Evolutionary conservation across 2,113 vertebrate species (phyloP), one percentile per base, ranked within the genome.

Genomic region (Campylomormyrus tamandua): DNA sequence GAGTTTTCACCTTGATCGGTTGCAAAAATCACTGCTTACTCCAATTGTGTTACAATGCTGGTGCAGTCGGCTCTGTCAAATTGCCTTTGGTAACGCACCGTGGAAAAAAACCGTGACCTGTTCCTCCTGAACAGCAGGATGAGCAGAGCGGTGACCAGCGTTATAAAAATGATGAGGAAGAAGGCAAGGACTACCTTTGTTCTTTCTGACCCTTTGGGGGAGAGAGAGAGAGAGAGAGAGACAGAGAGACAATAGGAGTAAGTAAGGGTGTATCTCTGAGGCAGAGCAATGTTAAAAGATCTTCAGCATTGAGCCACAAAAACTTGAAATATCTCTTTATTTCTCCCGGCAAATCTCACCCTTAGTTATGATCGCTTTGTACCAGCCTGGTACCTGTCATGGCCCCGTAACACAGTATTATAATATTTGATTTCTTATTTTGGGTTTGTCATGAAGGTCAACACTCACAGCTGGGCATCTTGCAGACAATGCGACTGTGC

Each of bases 401-500:
- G 31, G 4, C 17, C 15, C 15, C 74, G 42, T 80, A 80, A 80
- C 15, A 80, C 74, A 7, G 4, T 80, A 2, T 19, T 19, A 39
- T 77, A 77, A 39, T 19, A 80, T 5, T 39, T 19, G 35, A 21
- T 42, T 80, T 80, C 13, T 80, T 39, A 19, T 17, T 39, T 80
- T 7, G 74, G 35, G 74, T 80, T 80, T 0, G 5, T 42, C 35
- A 42, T 1, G 39, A 80, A 80, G 31, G 10, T 6, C 35, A 80
- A 87, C 91, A 96, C 96, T 19, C 95, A 99, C 98, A 92, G 90
- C 96, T 91, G 90, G 95, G 93, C 19, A 94, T 94, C 96, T 98
- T 97, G 94, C 98, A 99, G 93, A 99, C 95, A n/a, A 98, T 95
- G 89, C 98, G 97, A 89, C 96, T 97, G 87, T 88, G 91, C 88